phyloP scores from a whole-genome alignment of 2,888 invertebrate species.

The Apamea epomidion region DNA sequence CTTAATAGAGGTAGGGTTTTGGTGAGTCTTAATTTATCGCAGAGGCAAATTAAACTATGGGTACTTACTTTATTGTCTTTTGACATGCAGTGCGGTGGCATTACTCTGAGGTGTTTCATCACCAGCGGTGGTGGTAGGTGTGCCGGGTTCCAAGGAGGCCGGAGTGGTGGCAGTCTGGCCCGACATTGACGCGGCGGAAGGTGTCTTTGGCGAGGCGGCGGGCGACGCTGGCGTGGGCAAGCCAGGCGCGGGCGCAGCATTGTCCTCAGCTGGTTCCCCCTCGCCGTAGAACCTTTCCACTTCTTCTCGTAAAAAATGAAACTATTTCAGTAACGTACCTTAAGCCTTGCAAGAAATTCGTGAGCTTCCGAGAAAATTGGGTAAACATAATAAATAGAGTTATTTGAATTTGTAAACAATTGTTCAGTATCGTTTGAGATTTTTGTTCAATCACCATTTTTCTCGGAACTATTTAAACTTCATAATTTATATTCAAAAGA shows the following conservation, averaged over 20 bases:
- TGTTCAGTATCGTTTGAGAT: conserved; percentile 70
- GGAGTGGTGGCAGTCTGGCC: conserved; percentile 28
- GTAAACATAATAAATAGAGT: conserved; percentile 23
- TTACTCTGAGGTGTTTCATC: conserved; percentile 1
- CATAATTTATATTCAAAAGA: conserved; percentile 10
- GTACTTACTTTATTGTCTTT: conserved; percentile 37
- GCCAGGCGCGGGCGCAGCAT: neutral
- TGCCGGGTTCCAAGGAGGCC: neutral
- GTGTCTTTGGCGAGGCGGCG: conserved; percentile 27
- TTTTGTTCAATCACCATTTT: conserved; percentile 49
- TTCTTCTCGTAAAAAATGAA: conserved; percentile 77
- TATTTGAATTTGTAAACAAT: conserved; percentile 74
- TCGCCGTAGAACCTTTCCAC: conserved; percentile 73
- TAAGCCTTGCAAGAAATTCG: conserved; percentile 36
- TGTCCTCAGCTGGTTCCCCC: neutral
- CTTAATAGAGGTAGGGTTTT: neutral
- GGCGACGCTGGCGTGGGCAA: conserved; percentile 27
- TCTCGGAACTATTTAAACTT: conserved; percentile 48
- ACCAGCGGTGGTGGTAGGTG: conserved; percentile 6
- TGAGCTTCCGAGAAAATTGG: conserved; percentile 72
- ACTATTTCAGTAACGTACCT: conserved; percentile 66
- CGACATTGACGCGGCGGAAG: conserved; percentile 15
- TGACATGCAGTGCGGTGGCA: neutral
- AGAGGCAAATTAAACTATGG: neutral
- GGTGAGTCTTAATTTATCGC: conserved; percentile 12